Base-by-base conservation (phyloP, 1,140 invertebrate genomes). In the Zophobas morio region DNA sequence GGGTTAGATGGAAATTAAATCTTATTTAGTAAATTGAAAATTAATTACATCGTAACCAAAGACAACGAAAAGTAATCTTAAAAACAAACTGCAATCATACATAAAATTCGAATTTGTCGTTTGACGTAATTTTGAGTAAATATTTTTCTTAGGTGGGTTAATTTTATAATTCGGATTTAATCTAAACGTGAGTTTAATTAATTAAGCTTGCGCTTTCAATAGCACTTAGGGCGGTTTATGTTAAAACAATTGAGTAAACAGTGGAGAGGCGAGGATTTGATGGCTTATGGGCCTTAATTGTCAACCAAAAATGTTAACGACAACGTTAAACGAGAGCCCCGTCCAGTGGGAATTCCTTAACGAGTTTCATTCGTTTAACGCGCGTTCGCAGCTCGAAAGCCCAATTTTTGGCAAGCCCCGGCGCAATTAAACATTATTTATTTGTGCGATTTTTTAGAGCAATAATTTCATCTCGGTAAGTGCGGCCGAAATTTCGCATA, bases 391-490 rank as follows among this genome's bases (percentile, higher is more conserved):
- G 20, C 20, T 51, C 49, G 49, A 51, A 63, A 63, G 57, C 57
- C 35, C 57, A 63, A 63, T 63, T 63, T 63, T 63, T 36, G 57
- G 35, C 37, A 63, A 63, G 35, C 57, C 57, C 37, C 6, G 57
- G 35, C 36, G 35, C 57, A 63, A 63, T 63, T 63, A 63, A 63
- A 63, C 39, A 39, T 63, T 63, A 63, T 63, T 63, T 63, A 63
- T 63, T 63, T 32, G 35, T 36, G 34, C 57, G 57, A 63, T 63
- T 63, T 63, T 63, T 63, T 63, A 63, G 6, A 8, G 57, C 36
- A 63, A 63, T 63, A 63, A 63, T 63, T 63, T 34, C 57, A 39
- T 63, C 57, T 63, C 33, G 2, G 49, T 51, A 20, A 51, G 4
- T 51, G 49, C 4, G 49, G 4, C 8, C 42, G 34, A 63, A 63